Evolutionary conservation across 1,140 invertebrate species (phyloP), one percentile per base, ranked within the genome.

Genomic region (Gonatopus flavifemur): DNA sequence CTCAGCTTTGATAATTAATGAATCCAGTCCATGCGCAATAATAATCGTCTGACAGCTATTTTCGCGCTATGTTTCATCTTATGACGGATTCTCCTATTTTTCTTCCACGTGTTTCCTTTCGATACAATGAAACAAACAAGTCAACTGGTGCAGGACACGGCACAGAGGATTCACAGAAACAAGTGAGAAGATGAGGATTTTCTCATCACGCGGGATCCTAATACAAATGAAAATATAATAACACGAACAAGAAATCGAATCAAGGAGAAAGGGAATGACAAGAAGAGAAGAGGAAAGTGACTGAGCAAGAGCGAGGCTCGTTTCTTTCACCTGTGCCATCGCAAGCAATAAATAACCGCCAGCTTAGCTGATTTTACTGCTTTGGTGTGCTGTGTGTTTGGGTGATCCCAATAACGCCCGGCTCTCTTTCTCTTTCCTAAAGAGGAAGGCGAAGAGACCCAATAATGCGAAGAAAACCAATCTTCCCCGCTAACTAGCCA

Each of bases 341-440:
- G 68, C 66, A 61, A 69, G 76, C 72, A 78, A 78, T 78, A 78
- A 78, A 78, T 78, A 77, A 78, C 76, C 73, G 67, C 61, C 71
- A 68, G 69, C 70, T 77, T 75, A 74, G 72, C 61, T 60, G 66
- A 77, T 76, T 78, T 78, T 77, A 78, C 69, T 72, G 66, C n/a
- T n/a, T n/a, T n/a, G n/a, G n/a, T n/a, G n/a, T n/a, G n/a, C 68
- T 64, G 55, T 48, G 65, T 66, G 71, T 70, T 73, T 75, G 62
- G 67, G 62, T 62, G 69, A 70, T 69, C 60, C 66, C 62, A 74
- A 72, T 76, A 72, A 68, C 64, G 62, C 59, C 52, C n/a, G n/a
- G 59, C 31, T 48, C 51, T n/a, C n/a, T n/a, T n/a, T n/a, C n/a
- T n/a, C n/a, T n/a, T n/a, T n/a, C n/a, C n/a, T n/a, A n/a, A n/a